Conservation (phyloP, 92 coral and sea anemone genomes). For the Hydrozoanthus gracilis region DNA sequence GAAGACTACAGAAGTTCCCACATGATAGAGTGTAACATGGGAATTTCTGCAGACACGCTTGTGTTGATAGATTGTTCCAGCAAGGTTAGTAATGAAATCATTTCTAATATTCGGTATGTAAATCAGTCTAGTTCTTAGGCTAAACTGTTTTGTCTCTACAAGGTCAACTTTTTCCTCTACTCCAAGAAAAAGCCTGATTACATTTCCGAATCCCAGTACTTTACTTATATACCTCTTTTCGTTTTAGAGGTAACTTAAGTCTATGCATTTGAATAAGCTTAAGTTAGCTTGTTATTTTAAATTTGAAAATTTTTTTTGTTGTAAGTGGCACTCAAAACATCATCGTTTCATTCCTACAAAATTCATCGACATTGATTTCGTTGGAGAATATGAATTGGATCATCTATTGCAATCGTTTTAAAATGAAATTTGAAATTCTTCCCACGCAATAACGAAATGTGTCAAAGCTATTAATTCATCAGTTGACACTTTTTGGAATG, state of each 20-base stretch:
- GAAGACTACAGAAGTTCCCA: conserved; percentile 95
- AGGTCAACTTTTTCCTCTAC: neutral
- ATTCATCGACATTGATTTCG: too few relatives aligned
- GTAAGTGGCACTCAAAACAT: neutral
- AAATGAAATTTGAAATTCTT: too few relatives aligned
- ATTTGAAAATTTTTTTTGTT: too few relatives aligned
- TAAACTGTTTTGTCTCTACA: neutral
- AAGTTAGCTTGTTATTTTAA: neutral
- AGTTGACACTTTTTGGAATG: neutral
- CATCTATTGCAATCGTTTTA: too few relatives aligned
- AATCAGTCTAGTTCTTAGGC: too few relatives aligned
- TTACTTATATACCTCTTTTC: neutral
- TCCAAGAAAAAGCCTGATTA: neutral
- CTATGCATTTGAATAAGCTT: neutral
- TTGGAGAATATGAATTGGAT: too few relatives aligned
- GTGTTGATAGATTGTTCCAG: conserved; percentile 87
- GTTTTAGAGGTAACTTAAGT: too few relatives aligned
- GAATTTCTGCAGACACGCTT: conserved; percentile 90
- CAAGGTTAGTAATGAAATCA: conserved; percentile 64
- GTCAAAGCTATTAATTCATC: too few relatives aligned
- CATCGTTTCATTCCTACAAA: too few relatives aligned
- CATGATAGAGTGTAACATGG: conserved; percentile 94
- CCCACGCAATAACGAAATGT: too few relatives aligned
- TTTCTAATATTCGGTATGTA: too few relatives aligned
- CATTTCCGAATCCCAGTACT: neutral